Percentiles rank a stretch among this genome's conserved stretches.
Conservation (phyloP, 2,113 vertebrate species). For the Tachuris rubrigastra region DNA sequence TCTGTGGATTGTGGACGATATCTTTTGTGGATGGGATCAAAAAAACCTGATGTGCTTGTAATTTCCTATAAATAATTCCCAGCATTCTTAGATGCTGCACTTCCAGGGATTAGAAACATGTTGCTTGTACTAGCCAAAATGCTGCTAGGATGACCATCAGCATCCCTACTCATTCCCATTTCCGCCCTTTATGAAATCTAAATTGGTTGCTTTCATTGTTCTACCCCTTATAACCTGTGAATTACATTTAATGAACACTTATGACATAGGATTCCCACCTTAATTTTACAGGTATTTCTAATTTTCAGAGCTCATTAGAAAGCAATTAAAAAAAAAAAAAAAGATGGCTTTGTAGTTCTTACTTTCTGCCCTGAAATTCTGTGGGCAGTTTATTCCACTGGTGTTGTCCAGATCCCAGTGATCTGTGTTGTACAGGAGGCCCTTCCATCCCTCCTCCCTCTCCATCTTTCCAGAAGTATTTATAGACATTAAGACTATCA, state of each 20-base stretch:
- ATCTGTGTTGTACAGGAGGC: neutral
- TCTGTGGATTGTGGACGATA: neutral
- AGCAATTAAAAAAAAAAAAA: neutral
- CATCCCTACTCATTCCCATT: neutral
- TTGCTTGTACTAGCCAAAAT: neutral
- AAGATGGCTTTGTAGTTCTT: neutral
- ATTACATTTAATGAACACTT: neutral
- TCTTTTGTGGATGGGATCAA: neutral
- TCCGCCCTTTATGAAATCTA: neutral
- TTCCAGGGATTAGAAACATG: neutral
- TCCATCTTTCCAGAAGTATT: neutral
- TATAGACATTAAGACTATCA: neutral
- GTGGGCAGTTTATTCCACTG: neutral
- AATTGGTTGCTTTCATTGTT: neutral
- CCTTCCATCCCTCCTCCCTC: neutral
- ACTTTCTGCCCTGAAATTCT: neutral
- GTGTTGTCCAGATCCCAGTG: neutral
- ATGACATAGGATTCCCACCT: neutral
- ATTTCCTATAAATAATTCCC: neutral
- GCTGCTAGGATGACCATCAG: neutral
- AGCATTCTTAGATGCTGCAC: neutral
- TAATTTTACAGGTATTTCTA: neutral
- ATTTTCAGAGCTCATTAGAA: neutral
- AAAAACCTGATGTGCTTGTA: neutral
- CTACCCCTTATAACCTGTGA: accelerated